phyloP scores from a whole-genome alignment of 2,797 vertebrate genomes.

The Tenualosa ilisha region DNA sequence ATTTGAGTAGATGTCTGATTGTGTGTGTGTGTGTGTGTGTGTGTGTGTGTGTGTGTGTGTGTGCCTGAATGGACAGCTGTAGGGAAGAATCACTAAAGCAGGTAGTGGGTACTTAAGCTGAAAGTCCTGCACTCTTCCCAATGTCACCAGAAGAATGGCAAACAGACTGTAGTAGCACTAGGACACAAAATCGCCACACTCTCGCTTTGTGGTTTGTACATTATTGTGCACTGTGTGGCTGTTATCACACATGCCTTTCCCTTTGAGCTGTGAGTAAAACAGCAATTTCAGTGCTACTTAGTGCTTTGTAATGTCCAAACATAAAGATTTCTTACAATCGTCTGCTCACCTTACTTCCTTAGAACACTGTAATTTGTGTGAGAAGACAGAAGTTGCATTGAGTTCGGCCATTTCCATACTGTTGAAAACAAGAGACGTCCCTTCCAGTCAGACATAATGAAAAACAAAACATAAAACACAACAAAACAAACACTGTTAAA shows the following conservation, averaged over 20 bases:
- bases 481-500: neutral
- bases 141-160: neutral
- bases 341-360: neutral
- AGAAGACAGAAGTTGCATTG: neutral
- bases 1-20: slow-evolving; percentile 33
- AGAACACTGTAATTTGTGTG: neutral
- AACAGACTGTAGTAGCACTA: neutral
- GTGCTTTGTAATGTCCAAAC: neutral
- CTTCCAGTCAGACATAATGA: neutral
- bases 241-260: neutral
- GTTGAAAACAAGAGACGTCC: neutral
- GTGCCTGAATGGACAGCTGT: slow-evolving; percentile 61
- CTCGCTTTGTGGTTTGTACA: neutral
- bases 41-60: neutral
- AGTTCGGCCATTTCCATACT: neutral
- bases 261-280: neutral
- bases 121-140: neutral
- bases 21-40: slow-evolving; percentile 28
- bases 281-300: neutral
- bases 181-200: neutral
- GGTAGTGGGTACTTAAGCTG: slow-evolving; percentile 1
- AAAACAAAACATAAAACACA: neutral
- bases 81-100: neutral
- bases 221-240: neutral
- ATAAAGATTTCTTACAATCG: neutral